Evolutionary conservation across 1,140 invertebrate genomes (phyloP).

Genomic region (Drosophila tropicalis): DNA sequence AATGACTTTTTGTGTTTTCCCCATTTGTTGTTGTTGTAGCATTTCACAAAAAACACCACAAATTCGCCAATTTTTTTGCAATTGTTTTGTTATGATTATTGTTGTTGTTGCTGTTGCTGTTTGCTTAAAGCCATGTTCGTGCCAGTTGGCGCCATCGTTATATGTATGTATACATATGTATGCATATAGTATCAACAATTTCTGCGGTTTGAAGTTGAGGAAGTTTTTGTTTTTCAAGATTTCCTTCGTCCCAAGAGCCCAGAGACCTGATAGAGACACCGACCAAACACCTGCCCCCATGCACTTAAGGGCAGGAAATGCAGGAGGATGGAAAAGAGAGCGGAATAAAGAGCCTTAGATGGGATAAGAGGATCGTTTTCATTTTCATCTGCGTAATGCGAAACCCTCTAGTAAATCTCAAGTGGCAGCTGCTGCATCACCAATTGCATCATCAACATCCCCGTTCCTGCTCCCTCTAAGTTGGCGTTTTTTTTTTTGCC

Average conservation of each 20-base stretch:
- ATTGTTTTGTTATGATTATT: conserved; percentile 3
- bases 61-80: conserved; percentile 9
- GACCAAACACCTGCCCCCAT: not conserved
- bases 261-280: no score
- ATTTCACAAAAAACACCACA: conserved; percentile 3
- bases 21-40: not conserved
- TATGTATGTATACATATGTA: not conserved
- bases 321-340: not conserved
- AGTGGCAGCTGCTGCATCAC: conserved; percentile 7
- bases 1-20: not conserved
- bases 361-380: conserved; percentile 4
- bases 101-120: not conserved
- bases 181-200: conserved; percentile 9
- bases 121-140: conserved; percentile 10
- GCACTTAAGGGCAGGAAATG: not conserved
- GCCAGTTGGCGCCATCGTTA: conserved; percentile 12
- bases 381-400: conserved; percentile 16
- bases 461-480: conserved; percentile 7
- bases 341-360: not conserved
- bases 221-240: conserved; percentile 14
- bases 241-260: not conserved
- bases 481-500: conserved; percentile 34
- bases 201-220: conserved; percentile 65
- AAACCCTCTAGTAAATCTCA: conserved; percentile 1
- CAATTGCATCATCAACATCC: not conserved